These are phyloP conservation scores for Drosophila biarmipes DNA, from an alignment of 1,140 invertebrate species.

Conservation along the genomic window DNA sequence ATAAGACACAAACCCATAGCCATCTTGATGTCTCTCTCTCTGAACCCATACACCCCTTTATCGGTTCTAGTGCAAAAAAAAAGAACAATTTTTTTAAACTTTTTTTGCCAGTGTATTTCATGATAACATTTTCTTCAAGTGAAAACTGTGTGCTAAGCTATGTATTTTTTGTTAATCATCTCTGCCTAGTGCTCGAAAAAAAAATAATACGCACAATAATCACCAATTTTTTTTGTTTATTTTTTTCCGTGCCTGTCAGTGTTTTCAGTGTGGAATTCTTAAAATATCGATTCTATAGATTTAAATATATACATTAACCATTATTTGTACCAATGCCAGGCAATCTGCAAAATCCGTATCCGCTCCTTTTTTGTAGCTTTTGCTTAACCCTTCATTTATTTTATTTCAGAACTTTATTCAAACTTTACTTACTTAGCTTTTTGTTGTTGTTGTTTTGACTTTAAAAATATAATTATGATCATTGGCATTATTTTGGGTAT, in stretches of 20 bases:
- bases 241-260: conserved; percentile 49
- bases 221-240: conserved; percentile 38
- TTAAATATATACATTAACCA: conserved; percentile 22
- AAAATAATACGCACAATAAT: conserved; percentile 10
- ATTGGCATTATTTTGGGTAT: conserved; percentile 22
- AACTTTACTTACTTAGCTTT: conserved; percentile 17
- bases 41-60: conserved; percentile 60
- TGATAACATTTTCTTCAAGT: conserved; percentile 40
- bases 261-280: conserved; percentile 41
- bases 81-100: conserved; percentile 29
- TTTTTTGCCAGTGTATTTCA: conserved; percentile 51
- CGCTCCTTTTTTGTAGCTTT: conserved; percentile 23
- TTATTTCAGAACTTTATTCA: conserved; percentile 9
- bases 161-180: conserved; percentile 28
- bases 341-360: conserved; percentile 20
- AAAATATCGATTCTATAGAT: conserved; percentile 18
- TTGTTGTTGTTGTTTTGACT: conserved; percentile 64
- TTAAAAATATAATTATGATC: conserved; percentile 9
- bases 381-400: conserved; percentile 16
- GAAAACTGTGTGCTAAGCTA: conserved; percentile 34
- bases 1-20: conserved; percentile 16
- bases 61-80: conserved; percentile 66
- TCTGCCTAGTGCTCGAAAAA: conserved; percentile 32
- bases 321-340: conserved; percentile 28
- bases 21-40: conserved; percentile 22